Conservation (phyloP, 2,797 vertebrate species). For the Myiotriccus ornatus region DNA sequence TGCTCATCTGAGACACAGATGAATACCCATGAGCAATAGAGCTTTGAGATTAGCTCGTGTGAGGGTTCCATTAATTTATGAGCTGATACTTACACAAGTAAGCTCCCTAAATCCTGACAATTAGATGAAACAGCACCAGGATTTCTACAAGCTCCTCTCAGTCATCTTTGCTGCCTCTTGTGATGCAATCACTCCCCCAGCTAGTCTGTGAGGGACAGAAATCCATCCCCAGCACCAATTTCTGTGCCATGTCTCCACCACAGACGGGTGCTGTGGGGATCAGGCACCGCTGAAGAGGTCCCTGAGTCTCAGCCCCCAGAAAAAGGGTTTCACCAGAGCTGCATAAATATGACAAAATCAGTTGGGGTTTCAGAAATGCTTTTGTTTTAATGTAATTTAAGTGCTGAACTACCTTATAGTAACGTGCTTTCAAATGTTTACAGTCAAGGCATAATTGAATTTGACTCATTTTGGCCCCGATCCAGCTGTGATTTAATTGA, state of each 20-base stretch:
- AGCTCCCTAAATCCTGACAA: background rate
- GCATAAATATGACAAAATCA: background rate
- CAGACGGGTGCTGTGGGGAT: background rate
- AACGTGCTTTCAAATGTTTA: slow-evolving; percentile 37
- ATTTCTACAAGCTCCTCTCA: background rate
- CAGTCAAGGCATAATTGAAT: slow-evolving; percentile 39
- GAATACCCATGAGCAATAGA: background rate
- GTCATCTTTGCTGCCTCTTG: background rate
- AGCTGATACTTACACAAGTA: background rate
- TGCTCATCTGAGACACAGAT: background rate
- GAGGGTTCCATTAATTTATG: background rate
- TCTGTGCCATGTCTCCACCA: background rate
- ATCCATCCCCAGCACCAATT: background rate
- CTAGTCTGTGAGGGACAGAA: background rate
- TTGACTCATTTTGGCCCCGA: slow-evolving; percentile 49
- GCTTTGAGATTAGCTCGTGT: background rate
- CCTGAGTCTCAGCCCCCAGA: background rate
- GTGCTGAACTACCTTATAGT: slow-evolving; percentile 6
- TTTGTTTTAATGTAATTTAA: background rate
- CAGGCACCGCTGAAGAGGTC: background rate
- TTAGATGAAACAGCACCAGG: background rate
- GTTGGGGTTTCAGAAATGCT: background rate
- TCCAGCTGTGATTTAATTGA: slow-evolving; percentile 42
- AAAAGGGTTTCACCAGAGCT: background rate
- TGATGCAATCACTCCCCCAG: background rate